Base-by-base conservation (phyloP, 2,113 vertebrate species). In the Ellobius talpinus region DNA sequence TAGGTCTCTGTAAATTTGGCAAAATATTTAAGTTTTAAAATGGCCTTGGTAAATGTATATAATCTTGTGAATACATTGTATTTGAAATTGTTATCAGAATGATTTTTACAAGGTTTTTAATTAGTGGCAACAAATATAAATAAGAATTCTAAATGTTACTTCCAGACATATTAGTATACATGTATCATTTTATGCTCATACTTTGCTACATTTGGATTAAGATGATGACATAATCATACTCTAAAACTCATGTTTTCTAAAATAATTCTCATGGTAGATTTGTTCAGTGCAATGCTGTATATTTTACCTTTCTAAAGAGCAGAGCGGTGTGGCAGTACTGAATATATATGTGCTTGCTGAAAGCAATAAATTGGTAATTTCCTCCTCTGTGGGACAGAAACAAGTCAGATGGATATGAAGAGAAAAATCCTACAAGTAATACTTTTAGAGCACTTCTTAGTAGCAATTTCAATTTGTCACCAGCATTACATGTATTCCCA, bases 381-480 rank as follows among this genome's bases (percentile, higher is more conserved):
- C 96, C 92, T 97, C 85, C 96, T 96, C 95, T 90, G 90, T 95
- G 97, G 95, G 92, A 92, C 52, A 96, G 95, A 97, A 97, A 88
- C 77, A 93, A 97, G 95, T 97, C 70, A 97, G 96, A 96, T 93
- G 85, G 79, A 93, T 97, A 95, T 95, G 97, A 96, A 97, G 95
- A 78, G 76, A 96, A 95, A 97, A 97, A 96, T 97, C 93, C 92
- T 97, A 94, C 90, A 96, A 96, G 90, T 94, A 97, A 96, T 97
- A 96, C 90, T 95, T 97, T 94, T 47, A 94, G 90, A 95, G 96
- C 45, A 95, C 65, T 93, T 96, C 92, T 96, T 97, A 93, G 92
- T 93, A 98, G 96, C 96, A 97, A 97, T 98, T 97, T 97, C 97
- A 97, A 95, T 96, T 97, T 97, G 88, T 98, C 92, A 97, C 79